These are phyloP conservation scores for Pachliopta kotzebuea DNA, from an alignment of 2,888 invertebrate species.

Conservation along the genomic window DNA sequence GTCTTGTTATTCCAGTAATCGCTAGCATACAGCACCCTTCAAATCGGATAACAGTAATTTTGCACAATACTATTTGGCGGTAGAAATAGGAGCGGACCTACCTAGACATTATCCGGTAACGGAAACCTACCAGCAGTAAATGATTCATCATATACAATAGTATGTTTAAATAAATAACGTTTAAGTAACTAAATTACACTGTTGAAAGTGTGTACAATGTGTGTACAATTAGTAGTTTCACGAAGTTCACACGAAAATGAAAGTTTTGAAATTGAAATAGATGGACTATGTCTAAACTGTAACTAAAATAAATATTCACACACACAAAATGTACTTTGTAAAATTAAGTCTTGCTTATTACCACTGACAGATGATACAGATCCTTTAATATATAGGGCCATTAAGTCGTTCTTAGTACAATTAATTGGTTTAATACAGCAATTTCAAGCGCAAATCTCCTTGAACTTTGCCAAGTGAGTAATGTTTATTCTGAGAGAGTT, in stretches of 20 bases:
- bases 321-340: conserved; percentile 27
- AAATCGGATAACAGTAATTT: too few relatives aligned
- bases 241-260: not conserved
- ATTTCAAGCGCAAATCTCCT: conserved; percentile 71
- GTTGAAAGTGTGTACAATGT: too few relatives aligned
- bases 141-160: too few relatives aligned
- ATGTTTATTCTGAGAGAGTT: conserved; percentile 74
- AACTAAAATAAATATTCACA: conserved; percentile 27
- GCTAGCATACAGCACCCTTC: too few relatives aligned
- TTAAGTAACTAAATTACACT: too few relatives aligned
- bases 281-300: conserved; percentile 14
- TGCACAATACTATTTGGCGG: too few relatives aligned
- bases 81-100: too few relatives aligned
- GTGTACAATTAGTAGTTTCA: not conserved
- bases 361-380: conserved; percentile 49
- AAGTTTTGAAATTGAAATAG: conserved; percentile 25
- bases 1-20: too few relatives aligned
- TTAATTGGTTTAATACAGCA: conserved; percentile 78
- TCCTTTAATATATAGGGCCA: conserved; percentile 61
- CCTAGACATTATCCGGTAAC: too few relatives aligned
- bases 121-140: too few relatives aligned
- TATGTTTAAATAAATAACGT: too few relatives aligned
- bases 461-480: conserved; percentile 67
- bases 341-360: conserved; percentile 37
- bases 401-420: conserved; percentile 69